A percentile compares a stretch with the other conserved stretches of the same genome.
Conservation (phyloP, 2,113 vertebrate species). For the Notarius quadriscutis region DNA sequence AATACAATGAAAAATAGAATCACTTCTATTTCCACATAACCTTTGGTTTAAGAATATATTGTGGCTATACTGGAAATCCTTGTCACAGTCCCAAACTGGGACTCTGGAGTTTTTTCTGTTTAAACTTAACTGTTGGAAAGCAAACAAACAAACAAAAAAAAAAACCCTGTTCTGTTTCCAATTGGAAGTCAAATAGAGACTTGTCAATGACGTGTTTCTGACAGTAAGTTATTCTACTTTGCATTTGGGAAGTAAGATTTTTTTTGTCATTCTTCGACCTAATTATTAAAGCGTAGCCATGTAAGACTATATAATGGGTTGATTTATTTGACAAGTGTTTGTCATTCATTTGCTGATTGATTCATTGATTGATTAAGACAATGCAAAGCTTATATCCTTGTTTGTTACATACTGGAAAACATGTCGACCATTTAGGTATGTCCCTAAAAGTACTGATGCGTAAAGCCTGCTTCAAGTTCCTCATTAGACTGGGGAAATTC, state of each 20-base stretch:
- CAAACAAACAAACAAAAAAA: background rate
- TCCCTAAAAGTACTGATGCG: constrained; percentile 22
- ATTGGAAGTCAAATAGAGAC: constrained; percentile 10
- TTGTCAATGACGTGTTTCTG: background rate
- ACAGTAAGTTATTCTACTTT: constrained; percentile 23
- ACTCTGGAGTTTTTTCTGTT: background rate
- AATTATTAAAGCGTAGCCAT: background rate
- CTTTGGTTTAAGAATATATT: background rate
- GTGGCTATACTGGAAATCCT: background rate
- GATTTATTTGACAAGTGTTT: background rate
- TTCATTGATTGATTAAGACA: background rate
- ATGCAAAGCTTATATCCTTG: background rate
- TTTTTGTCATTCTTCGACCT: background rate
- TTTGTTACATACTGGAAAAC: background rate
- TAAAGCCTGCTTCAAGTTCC: constrained; percentile 32
- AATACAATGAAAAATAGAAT: background rate
- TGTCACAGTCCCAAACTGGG: background rate
- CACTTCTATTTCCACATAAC: background rate
- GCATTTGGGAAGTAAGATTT: constrained; percentile 6
- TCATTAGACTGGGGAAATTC: constrained; percentile 26
- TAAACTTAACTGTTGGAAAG: background rate
- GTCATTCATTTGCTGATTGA: background rate
- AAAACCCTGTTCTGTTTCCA: background rate
- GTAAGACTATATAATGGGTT: background rate
- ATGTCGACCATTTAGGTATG: constrained; percentile 5